A percentile compares a stretch with the other conserved stretches of the same genome.
Conservation (phyloP, 2,113 vertebrate genomes). For the Danio rerio region GRCz12tu NC_133187.1:51147001-51147500, state of each 20-base stretch:
- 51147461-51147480: no score
- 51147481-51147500: no score
- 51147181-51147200: not conserved
- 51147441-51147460: no score
- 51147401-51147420: no score
- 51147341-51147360: no score
- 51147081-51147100: conserved; percentile 90
- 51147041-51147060: not conserved
- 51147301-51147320: not conserved
- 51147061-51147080: conserved; percentile 85
- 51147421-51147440: no score
- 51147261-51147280: not conserved
- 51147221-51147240: not conserved
- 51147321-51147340: no score
- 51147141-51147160: not conserved
- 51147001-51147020: no score
- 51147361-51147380: no score
- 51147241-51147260: not conserved
- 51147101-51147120: conserved; percentile 88
- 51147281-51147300: not conserved
- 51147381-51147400: no score
- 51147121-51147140: not conserved
- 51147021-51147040: no score
- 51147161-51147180: conserved; percentile 28
- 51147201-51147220: not conserved